Base-by-base conservation (phyloP, 2,888 invertebrate genomes). In the Tortricodes alternella region DNA sequence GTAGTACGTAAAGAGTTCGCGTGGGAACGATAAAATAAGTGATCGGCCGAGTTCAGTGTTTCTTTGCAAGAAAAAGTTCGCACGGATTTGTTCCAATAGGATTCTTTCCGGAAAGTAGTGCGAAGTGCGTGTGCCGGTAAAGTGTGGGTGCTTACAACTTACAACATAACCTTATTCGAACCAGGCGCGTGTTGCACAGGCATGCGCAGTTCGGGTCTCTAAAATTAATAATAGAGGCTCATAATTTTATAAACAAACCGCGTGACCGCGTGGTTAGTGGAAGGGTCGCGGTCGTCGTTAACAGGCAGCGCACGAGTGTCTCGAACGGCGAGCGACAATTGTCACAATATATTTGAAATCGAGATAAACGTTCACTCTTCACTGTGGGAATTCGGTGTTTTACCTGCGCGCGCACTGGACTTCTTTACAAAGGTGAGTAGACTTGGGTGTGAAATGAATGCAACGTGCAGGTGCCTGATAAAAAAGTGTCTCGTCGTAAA, bases 201-300 rank as follows among this genome's bases (percentile, higher is more conserved):
- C 90, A 90, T 90, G 90, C 90, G 90, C 90, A 90, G 80, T 84
- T 61, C 68, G 72, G 71, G 66, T 77, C 76, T 74, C 71, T 70
- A 68, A 79, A 85, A 85, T 85, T 85, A 85, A 83, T 85, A 82
- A 83, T 85, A 81, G 83, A 82, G 76, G 71, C 73, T 80, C 74
- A 74, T 84, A 84, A 86, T 85, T 86, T 83, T 83, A 84, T 84
- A 88, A 90, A 89, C 88, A 89, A 89, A 87, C 82, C 73, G 73
- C 70, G 73, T 67, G 77, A 23, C 78, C 75, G 77, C 78, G 82
- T 74, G 72, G 71, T 73, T 66, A 71, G 73, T 76, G 66, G 24
- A 55, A 68, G 78, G 75, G 76, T 76, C 62, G 73, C 76, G 70
- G 73, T 79, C 69, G 74, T 70, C 67, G 74, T 69, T 83, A 83